Evolutionary conservation across 1,140 invertebrate genomes (phyloP).

Genomic region (Tetragnatha versicolor): DNA sequence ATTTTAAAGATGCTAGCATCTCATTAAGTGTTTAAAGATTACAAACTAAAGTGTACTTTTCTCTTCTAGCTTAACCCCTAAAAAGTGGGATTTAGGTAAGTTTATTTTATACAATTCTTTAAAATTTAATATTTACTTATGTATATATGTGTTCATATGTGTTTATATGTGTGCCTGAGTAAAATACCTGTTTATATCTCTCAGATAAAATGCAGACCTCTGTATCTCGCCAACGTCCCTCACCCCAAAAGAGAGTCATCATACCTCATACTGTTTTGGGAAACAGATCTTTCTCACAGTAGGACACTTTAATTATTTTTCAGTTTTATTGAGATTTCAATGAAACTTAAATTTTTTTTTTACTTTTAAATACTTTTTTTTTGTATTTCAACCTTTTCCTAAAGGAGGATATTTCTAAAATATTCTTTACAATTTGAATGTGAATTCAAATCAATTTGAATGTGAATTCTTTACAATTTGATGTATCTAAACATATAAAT

Average conservation of each 20-base stretch:
- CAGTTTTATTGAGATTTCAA: not conserved
- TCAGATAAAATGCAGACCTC: slow-evolving; percentile 34
- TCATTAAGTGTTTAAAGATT: too few relatives aligned
- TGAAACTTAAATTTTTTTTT: not conserved
- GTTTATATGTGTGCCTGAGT: not conserved
- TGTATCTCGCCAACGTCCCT: slow-evolving; percentile 16
- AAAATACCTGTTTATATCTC: not conserved
- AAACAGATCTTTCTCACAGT: slow-evolving; percentile 50
- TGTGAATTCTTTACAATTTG: too few relatives aligned
- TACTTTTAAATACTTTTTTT: too few relatives aligned
- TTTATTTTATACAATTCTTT: not conserved
- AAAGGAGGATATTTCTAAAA: too few relatives aligned
- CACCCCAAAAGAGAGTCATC: slow-evolving; percentile 42
- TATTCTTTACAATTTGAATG: too few relatives aligned
- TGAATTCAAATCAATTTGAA: too few relatives aligned
- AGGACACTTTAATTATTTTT: slow-evolving; percentile 2
- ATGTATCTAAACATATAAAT: too few relatives aligned
- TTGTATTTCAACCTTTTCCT: too few relatives aligned
- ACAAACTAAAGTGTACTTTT: too few relatives aligned
- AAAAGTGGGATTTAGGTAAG: slow-evolving; percentile 50
- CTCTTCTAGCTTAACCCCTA: slow-evolving; percentile 24
- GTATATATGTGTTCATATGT: not conserved
- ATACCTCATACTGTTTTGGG: slow-evolving; percentile 46
- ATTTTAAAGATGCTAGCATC: too few relatives aligned
- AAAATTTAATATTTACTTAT: not conserved